Evolutionary conservation across 2,113 vertebrate genomes (phyloP).

Genomic region (Ochotona curzoniae): DNA sequence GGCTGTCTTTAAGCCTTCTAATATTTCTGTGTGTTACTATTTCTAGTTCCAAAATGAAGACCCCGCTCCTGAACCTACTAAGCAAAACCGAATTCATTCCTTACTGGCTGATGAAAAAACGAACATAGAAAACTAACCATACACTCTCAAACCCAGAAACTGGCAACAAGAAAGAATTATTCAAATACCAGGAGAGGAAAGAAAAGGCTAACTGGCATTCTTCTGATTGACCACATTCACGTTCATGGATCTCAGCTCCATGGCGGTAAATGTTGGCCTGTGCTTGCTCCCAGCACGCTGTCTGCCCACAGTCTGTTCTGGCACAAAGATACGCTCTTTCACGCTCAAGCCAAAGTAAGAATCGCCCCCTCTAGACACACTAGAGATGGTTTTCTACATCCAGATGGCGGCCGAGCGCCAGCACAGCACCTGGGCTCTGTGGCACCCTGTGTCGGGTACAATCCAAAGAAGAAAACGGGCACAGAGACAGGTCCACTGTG

Average conservation of each 20-base stretch:
- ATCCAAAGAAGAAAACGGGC: neutral
- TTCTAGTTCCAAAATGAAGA: constrained; percentile 35
- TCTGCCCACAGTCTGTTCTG: accelerated
- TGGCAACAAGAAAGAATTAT: neutral
- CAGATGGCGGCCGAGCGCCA: neutral
- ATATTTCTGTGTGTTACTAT: constrained; percentile 11
- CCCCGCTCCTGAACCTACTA: neutral
- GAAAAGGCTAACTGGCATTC: neutral
- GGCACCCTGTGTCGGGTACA: neutral
- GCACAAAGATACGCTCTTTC: neutral
- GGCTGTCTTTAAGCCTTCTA: neutral
- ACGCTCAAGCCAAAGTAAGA: neutral
- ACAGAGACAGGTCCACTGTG: neutral
- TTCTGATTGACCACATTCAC: neutral
- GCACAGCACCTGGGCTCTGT: accelerated
- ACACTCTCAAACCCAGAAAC: constrained; percentile 30
- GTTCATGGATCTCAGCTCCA: neutral
- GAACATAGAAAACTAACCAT: neutral
- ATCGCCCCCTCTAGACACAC: neutral
- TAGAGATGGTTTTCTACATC: neutral
- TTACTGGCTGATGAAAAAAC: neutral
- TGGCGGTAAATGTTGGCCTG: neutral
- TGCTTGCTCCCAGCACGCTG: neutral
- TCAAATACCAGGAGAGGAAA: neutral
- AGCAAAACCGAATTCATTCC: neutral